These are phyloP conservation scores for Elephantulus edwardii DNA, from an alignment of 2,113 vertebrate genomes.

Conservation along the genomic window DNA sequence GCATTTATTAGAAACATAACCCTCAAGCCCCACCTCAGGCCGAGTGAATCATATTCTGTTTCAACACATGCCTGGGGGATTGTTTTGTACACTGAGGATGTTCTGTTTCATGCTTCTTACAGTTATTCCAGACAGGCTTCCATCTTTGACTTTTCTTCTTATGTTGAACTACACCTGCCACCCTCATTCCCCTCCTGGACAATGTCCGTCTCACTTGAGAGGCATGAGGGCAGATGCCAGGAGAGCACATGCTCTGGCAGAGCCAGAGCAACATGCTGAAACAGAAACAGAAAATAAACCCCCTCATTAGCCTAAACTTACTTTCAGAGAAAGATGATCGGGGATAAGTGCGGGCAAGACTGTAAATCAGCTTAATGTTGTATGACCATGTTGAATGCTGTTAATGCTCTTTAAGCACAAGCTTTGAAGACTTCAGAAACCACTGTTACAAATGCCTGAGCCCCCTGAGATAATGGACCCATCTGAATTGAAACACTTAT, in stretches of 20 bases:
- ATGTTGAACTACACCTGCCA: neutral
- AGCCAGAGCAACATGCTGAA: neutral
- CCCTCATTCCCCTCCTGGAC: neutral
- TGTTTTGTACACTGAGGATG: neutral
- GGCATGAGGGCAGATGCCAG: neutral
- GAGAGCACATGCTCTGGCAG: neutral
- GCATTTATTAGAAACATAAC: neutral
- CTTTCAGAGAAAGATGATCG: conserved; percentile 77
- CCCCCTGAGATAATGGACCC: conserved; percentile 52
- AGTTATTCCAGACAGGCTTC: neutral
- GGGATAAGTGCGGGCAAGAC: conserved; percentile 64
- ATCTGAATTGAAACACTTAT: conserved; percentile 56
- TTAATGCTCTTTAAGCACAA: conserved; percentile 69
- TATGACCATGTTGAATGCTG: conserved; percentile 56
- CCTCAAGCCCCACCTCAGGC: neutral
- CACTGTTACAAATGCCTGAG: conserved; percentile 61
- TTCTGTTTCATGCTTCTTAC: neutral
- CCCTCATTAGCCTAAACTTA: conserved; percentile 57
- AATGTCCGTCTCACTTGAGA: conserved; percentile 39
- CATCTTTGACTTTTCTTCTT: neutral
- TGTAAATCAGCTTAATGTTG: conserved; percentile 77
- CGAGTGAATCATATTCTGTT: neutral
- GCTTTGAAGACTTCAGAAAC: conserved; percentile 5
- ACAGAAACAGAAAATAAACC: conserved; percentile 63
- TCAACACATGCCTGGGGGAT: too few species aligned